Evolutionary conservation across 2,888 invertebrate genomes (phyloP).

Genomic region (Chamaedrilus cognettii): DNA sequence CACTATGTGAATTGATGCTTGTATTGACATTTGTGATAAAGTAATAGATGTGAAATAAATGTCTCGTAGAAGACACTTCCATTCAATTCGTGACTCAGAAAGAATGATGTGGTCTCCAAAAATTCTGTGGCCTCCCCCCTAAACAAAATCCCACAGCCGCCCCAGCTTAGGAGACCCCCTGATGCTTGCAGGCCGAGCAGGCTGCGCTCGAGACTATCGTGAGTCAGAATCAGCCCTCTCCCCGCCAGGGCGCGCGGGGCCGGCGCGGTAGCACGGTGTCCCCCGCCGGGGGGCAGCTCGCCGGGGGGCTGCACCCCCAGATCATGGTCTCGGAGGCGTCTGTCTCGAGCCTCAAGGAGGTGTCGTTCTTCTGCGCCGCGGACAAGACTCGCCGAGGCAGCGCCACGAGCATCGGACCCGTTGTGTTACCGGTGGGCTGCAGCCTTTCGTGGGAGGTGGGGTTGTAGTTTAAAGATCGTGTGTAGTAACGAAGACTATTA

Average conservation of each 20-base stretch:
- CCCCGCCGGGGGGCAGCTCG: slow-evolving; percentile 11
- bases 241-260: not conserved
- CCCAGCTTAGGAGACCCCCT: not conserved
- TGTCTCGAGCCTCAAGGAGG: slow-evolving; percentile 16
- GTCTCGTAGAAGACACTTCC: too few species aligned
- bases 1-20: too few species aligned
- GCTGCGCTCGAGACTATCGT: slow-evolving; percentile 34
- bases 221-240: slow-evolving; percentile 16
- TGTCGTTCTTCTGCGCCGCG: not conserved
- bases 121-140: not conserved
- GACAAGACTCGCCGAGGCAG: slow-evolving; percentile 18
- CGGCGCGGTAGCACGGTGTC: slow-evolving; percentile 27
- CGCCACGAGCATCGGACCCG: slow-evolving; percentile 25
- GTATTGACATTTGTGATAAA: too few species aligned
- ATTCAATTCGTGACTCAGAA: too few species aligned
- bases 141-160: not conserved
- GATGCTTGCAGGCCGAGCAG: slow-evolving; percentile 28
- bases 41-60: too few species aligned
- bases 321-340: slow-evolving; percentile 29
- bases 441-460: not conserved
- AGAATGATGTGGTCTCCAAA: not conserved
- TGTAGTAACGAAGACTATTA: not conserved
- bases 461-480: not conserved
- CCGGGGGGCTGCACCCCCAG: slow-evolving; percentile 12
- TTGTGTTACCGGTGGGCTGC: slow-evolving; percentile 24